These are phyloP conservation scores for Coptodon bakossiorum DNA, from an alignment of 2,113 vertebrate species.

Conservation along the genomic window DNA sequence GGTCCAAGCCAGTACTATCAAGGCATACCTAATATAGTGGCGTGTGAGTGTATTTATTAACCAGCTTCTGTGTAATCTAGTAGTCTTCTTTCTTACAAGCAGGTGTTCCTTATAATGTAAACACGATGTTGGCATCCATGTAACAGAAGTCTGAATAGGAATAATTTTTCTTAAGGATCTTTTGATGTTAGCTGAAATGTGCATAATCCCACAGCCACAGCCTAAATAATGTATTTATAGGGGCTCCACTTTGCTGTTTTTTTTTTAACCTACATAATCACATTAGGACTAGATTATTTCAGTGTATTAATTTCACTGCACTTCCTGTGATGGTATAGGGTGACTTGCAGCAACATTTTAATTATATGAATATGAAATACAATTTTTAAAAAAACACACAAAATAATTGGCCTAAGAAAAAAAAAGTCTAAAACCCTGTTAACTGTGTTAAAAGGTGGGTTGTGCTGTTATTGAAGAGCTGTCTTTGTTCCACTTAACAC, in stretches of 20 bases:
- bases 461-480: background rate
- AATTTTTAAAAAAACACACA: accelerated
- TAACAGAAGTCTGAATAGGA: background rate
- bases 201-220: background rate
- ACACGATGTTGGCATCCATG: background rate
- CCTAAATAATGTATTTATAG: background rate
- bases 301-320: background rate
- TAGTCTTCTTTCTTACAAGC: background rate
- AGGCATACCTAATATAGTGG: background rate
- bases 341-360: background rate
- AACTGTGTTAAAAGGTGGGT: background rate
- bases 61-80: background rate
- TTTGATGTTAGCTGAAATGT: background rate
- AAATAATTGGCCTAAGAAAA: background rate
- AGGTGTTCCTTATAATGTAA: background rate
- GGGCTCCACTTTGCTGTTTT: background rate
- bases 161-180: background rate
- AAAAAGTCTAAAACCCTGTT: background rate
- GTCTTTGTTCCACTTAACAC: background rate
- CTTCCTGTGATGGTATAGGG: background rate
- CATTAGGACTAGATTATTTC: background rate
- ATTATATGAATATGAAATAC: background rate
- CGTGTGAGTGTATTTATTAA: background rate
- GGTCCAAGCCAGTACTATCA: background rate
- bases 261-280: background rate